phyloP scores from a whole-genome alignment of 2,113 vertebrate genomes.

The Pangasianodon gigas region DNA sequence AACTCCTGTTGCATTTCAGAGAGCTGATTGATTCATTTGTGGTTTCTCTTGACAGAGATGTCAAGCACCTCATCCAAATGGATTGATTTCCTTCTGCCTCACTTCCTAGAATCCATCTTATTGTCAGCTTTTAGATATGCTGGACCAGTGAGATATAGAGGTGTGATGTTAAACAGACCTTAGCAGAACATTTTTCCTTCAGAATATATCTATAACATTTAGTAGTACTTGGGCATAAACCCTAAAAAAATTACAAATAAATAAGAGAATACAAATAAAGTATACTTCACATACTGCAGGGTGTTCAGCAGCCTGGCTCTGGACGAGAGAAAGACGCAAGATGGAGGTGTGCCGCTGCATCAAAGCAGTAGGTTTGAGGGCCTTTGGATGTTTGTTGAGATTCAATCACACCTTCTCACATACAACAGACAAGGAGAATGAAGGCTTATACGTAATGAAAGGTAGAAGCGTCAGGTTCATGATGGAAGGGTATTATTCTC shows the following conservation, averaged over 20 bases:
- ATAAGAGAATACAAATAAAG: not conserved
- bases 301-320: too few species aligned
- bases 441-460: not conserved
- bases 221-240: not conserved
- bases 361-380: not conserved
- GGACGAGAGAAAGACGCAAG: not conserved
- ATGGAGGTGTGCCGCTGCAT: not conserved
- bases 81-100: slow-evolving; percentile 14
- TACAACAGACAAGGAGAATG: not conserved
- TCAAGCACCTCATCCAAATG: slow-evolving; percentile 22
- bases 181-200: not conserved
- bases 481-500: not conserved
- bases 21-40: slow-evolving; percentile 4
- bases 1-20: slow-evolving; percentile 22
- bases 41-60: slow-evolving; percentile 20
- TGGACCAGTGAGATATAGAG: not conserved
- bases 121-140: slow-evolving; percentile 37
- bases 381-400: not conserved
- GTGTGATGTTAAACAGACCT: slow-evolving; percentile 2
- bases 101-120: slow-evolving; percentile 41
- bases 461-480: not conserved
- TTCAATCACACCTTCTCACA: not conserved
- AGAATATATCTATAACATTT: not conserved
- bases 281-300: not conserved
- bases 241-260: not conserved